Base-by-base conservation (phyloP, 1,140 invertebrate species). In the Ceratina australensis region DNA sequence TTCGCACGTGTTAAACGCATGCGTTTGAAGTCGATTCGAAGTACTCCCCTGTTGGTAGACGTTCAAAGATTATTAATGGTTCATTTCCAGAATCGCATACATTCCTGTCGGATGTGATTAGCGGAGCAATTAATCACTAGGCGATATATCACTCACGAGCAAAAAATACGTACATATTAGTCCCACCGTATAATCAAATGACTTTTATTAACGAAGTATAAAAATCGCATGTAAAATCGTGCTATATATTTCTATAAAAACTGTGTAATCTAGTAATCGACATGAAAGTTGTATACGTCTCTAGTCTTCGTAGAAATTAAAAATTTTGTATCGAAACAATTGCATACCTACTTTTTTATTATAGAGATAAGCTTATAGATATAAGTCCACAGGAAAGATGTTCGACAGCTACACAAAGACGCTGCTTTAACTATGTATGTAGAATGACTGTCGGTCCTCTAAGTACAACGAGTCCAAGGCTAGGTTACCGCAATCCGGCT, bases 391-490 rank as follows among this genome's bases (percentile, higher is more conserved):
- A 15, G 16, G 18, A 57, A 66, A 26, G 47, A 52, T 22, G 20
- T 73, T 63, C 77, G 22, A 54, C 56, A 72, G 73, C 80, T 60
- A 57, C 68, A 49, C 15, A 15, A 24, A 63, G 42, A 33, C 52
- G 42, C 47, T 59, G 18, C n/a, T 24, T 60, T 59, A 47, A 71
- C 71, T 82, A 7, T 42, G 5, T 42, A 42, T 7, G 33, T 42
- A 61, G 26, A 56, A 77, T 60, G 77, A 78, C 64, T 52, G 56
- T 61, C 79, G 78, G 72, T 76, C 76, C 83, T 76, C 84, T 78
- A 87, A 88, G 84, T 85, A 83, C 82, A 88, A 88, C 81, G 85
- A 88, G 87, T 88, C 84, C 87, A 88, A 88, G 87, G 87, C 86
- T 85, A 76, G 20, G 47, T 77, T 81, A 80, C 78, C 76, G 83